Conservation (phyloP, 1,140 invertebrate genomes). For the Cyclargus thomasi region DNA sequence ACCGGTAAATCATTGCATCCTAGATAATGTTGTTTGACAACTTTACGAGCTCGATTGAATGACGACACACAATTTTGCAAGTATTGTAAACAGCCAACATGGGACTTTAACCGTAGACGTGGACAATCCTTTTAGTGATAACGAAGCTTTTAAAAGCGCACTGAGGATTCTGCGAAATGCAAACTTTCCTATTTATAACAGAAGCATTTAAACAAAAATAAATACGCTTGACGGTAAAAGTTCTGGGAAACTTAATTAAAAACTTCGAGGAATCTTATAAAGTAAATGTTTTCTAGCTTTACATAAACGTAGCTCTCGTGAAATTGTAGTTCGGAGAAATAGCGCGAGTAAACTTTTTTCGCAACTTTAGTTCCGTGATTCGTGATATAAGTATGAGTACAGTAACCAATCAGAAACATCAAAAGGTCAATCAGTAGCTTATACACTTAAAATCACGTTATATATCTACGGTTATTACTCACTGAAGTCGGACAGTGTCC, state of each 20-base stretch:
- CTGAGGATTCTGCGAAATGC: too few species aligned
- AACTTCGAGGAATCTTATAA: not conserved
- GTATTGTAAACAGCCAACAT: not conserved
- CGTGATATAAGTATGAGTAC: too few species aligned
- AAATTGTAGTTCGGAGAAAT: not conserved
- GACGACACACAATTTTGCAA: constrained; percentile 15
- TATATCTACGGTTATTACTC: constrained; percentile 6
- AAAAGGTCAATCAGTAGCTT: not conserved
- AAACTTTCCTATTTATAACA: too few species aligned
- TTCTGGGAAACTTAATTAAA: not conserved
- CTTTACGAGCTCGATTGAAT: constrained; percentile 28
- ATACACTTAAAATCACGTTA: not conserved
- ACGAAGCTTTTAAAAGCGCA: too few species aligned
- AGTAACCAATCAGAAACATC: not conserved
- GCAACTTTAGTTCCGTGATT: not conserved
- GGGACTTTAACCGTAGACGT: not conserved
- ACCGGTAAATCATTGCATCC: constrained; percentile 36
- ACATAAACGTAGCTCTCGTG: not conserved
- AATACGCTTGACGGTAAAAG: too few species aligned
- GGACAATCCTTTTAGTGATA: too few species aligned
- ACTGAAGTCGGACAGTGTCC: not conserved
- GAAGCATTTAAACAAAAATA: too few species aligned
- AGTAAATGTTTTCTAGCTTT: not conserved
- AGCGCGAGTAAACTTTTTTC: not conserved
- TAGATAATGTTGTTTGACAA: constrained; percentile 34